These are phyloP conservation scores for Andricus quercusramuli DNA, from an alignment of 2,888 invertebrate species.

Conservation along the genomic window DNA sequence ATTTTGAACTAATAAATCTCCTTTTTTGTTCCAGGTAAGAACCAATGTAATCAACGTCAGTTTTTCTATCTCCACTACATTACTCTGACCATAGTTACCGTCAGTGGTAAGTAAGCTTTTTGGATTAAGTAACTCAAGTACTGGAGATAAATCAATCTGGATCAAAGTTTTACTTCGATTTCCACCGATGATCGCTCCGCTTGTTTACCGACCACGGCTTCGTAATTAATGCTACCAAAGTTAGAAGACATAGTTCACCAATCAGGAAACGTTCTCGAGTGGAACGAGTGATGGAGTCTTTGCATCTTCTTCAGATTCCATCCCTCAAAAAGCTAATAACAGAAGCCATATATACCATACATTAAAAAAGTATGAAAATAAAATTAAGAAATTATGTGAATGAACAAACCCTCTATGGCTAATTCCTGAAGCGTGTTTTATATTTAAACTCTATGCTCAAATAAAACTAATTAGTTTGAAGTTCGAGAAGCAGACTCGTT, in stretches of 20 bases:
- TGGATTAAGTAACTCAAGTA: slow-evolving; percentile 53
- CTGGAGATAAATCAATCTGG: slow-evolving; percentile 56
- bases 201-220: slow-evolving; percentile 56
- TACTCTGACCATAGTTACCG: slow-evolving; percentile 45
- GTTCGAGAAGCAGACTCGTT: slow-evolving; percentile 22
- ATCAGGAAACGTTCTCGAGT: slow-evolving; percentile 46
- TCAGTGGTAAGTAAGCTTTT: slow-evolving; percentile 60
- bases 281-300: slow-evolving; percentile 16
- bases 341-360: not conserved
- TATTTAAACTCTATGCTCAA: slow-evolving; percentile 14
- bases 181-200: slow-evolving; percentile 57
- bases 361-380: not conserved
- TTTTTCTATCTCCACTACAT: slow-evolving; percentile 54
- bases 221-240: slow-evolving; percentile 60
- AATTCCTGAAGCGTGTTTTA: not conserved
- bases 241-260: slow-evolving; percentile 52
- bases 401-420: not conserved
- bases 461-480: slow-evolving; percentile 24
- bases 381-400: not conserved
- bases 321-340: not conserved
- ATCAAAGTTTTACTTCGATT: slow-evolving; percentile 57
- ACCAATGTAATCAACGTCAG: slow-evolving; percentile 43
- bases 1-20: not conserved
- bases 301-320: not conserved
- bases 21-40: slow-evolving; percentile 70